These are phyloP conservation scores for Mythimna impura DNA, from an alignment of 2,888 invertebrate species.

Conservation along the genomic window DNA sequence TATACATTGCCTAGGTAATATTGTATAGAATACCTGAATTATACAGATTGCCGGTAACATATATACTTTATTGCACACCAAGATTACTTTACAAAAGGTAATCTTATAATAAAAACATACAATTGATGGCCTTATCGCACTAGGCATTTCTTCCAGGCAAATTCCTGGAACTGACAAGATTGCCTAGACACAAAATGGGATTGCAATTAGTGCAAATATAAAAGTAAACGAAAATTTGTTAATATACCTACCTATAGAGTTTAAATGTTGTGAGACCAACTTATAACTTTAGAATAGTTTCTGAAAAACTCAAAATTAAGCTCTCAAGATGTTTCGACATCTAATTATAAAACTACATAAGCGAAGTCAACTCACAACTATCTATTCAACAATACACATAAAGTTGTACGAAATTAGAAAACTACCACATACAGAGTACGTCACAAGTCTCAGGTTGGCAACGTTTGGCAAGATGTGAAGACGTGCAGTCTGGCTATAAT, in stretches of 20 bases:
- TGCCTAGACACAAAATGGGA: too few species aligned
- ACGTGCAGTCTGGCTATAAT: conserved; percentile 75
- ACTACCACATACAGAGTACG: conserved; percentile 23
- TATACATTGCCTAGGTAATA: too few species aligned
- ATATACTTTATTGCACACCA: too few species aligned
- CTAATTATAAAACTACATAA: conserved; percentile 11
- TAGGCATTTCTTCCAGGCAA: too few species aligned
- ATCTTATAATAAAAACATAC: too few species aligned
- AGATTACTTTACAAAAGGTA: too few species aligned
- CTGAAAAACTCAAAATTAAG: neutral
- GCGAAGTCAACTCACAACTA: conserved; percentile 2
- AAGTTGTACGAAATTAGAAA: conserved; percentile 35
- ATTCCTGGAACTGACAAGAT: too few species aligned
- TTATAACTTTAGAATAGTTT: neutral
- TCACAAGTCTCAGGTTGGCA: conserved; percentile 49
- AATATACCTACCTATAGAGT: neutral
- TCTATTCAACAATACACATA: conserved; percentile 22
- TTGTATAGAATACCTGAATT: too few species aligned
- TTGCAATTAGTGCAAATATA: too few species aligned
- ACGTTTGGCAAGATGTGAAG: conserved; percentile 45
- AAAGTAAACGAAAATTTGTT: too few species aligned
- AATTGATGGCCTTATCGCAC: too few species aligned
- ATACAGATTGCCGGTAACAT: too few species aligned
- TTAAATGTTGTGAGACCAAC: neutral
- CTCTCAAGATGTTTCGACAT: neutral